Base-by-base conservation (phyloP, 92 coral and sea anemone genomes). In the Palythoa caribaeorum region DNA sequence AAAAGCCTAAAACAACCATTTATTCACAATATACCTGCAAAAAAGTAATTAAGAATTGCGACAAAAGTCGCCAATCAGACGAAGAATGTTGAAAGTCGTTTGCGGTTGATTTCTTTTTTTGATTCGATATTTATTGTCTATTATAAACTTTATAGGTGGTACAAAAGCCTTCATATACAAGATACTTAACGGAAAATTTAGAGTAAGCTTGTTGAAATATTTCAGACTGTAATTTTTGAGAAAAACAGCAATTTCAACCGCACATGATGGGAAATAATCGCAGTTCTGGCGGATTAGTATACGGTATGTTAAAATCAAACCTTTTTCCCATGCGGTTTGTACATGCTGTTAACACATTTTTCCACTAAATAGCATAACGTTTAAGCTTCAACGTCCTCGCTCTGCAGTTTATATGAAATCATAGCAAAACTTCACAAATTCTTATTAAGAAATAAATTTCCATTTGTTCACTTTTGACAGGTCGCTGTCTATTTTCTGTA, bases 41-140 rank as follows among this genome's bases (percentile, higher is more conserved):
- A 50, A 76, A 50, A 76, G 63, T 76, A 76, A 76, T 76, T 76
- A 76, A 76, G 55, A 76, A 76, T 19, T 38, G 80, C 62, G 38
- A 76, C 62, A 48, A 76, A 74, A 20, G 3, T 77, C 65, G 48
- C 81, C 62, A 77, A 77, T 28, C 52, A 35, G 40, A 53, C 62
- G 13, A 77, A 77, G 53, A n/a, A 76, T 74, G 57, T 74, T 47
- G 52, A 74, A 44, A 48, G 38, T 48, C 11, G 80, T 40, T 65
- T 11, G 71, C 37, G 13, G 53, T 51, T 38, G 12, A n/a, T 13
- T 8, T 19, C 35, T 28, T 20, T 53, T 53, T 3, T 53, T 6
- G 52, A 54, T 28, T 77, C 17, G 52, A 35, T 70, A 17, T 63
- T 63, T 63, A 63, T 63, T 63, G 5, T 7, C 19, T 15, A 63